Evolutionary conservation across 2,113 vertebrate genomes (phyloP).

Genomic region (Calypte anna): DNA sequence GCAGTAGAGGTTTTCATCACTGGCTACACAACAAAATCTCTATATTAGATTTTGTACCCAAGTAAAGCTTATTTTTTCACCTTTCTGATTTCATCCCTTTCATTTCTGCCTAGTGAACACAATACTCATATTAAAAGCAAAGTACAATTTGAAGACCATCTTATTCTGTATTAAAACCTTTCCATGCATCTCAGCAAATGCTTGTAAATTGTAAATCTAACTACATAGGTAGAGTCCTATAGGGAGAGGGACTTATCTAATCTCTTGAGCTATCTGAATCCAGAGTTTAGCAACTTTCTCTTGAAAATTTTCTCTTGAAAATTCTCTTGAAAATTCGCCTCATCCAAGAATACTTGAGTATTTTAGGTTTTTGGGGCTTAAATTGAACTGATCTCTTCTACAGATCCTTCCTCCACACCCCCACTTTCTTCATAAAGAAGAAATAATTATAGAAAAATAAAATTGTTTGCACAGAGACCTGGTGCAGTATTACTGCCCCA

Average conservation of each 20-base stretch:
- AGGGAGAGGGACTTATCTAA: background rate
- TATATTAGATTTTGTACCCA: background rate
- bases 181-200: background rate
- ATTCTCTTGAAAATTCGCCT: background rate
- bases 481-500: background rate
- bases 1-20: background rate
- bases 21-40: background rate
- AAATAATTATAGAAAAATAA: background rate
- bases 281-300: background rate
- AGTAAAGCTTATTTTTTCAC: background rate
- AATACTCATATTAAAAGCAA: slow-evolving; percentile 7
- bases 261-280: background rate
- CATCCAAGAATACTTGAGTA: background rate
- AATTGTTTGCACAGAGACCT: background rate
- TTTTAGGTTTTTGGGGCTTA: background rate
- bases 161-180: background rate
- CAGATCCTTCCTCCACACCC: background rate
- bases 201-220: background rate
- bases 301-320: background rate
- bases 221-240: background rate
- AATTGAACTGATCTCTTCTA: background rate
- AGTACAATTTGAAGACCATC: background rate
- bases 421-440: background rate
- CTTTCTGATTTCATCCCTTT: background rate
- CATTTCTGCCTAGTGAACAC: background rate